Conservation (phyloP, 2,113 vertebrate species). For the Corvus cornix region DNA sequence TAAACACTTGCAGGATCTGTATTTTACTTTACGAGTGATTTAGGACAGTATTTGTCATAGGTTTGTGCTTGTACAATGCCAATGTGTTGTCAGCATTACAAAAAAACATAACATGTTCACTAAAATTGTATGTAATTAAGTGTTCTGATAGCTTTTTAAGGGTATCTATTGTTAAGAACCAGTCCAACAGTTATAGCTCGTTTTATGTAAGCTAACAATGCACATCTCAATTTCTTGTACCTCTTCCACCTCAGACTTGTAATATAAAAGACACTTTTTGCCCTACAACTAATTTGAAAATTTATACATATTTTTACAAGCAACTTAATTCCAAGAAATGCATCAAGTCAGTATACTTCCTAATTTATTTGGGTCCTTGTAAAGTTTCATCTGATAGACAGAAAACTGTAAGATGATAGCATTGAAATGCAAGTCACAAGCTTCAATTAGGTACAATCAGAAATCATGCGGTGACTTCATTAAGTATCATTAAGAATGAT, state of each 20-base stretch:
- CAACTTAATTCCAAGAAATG: slow-evolving; percentile 39
- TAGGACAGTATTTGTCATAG: neutral
- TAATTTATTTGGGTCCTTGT: slow-evolving; percentile 69
- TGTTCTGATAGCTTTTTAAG: neutral
- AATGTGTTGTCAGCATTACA: neutral
- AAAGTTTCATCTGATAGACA: slow-evolving; percentile 74
- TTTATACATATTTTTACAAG: slow-evolving; percentile 11
- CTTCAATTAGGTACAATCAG: slow-evolving; percentile 86
- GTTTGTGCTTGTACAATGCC: neutral
- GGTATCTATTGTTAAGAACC: neutral
- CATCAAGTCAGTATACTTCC: slow-evolving; percentile 53
- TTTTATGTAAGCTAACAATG: neutral
- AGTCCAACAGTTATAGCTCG: neutral
- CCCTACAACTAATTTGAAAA: slow-evolving; percentile 47
- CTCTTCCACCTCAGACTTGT: neutral
- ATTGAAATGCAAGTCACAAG: slow-evolving; percentile 85
- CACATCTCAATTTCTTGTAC: neutral
- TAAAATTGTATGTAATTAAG: neutral
- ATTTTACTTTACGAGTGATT: neutral
- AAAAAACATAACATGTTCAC: neutral
- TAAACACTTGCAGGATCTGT: neutral
- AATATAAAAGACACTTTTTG: neutral
- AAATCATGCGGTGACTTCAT: slow-evolving; percentile 86
- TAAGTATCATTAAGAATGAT: slow-evolving; percentile 89
- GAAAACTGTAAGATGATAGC: slow-evolving; percentile 77